Evolutionary conservation across 2,113 vertebrate genomes (phyloP), one percentile per base, ranked within the genome.

Genomic region (Heloderma charlesbogerti): DNA sequence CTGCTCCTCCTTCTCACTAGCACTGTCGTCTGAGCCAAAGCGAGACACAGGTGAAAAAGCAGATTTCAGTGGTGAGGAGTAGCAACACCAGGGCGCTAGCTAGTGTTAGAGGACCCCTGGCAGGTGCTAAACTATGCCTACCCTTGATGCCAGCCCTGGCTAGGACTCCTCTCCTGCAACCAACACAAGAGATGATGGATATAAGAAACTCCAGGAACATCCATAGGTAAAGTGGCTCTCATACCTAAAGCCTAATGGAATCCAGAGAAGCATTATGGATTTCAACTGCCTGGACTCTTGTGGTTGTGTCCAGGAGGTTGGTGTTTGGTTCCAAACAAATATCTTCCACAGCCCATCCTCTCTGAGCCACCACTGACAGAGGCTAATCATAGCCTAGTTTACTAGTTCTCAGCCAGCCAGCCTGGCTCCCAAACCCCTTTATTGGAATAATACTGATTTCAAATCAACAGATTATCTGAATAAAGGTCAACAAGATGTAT

Each of bases 401-500:
- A 13, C 48, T 27, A 72, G 34, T 18, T 25, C 10, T 74, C 48
- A 60, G 37, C 2, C 71, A 25, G 6, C n/a, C 72, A 60, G 63
- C 40, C 13, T 31, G 40, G 1, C 51, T 60, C 13, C 18, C 60
- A 88, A 80, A 51, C 4, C 6, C 43, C 3, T 1, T 78, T 60
- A 22, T 8, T 78, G 74, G 16, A 67, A 80, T 69, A 79, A 51
- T 4, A 67, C 60, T 82, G 93, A 84, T 92, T 81, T 81, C 43
- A n/a, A 63, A 0, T 0, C 3, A 0, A 0, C 72, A 31, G 63
- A 80, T 89, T 93, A 87, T 79, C 78, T 60, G 15, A 69, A 92
- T 84, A 69, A 91, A 37, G 91, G 31, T 54, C 88, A 72, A 87
- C 80, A 72, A 34, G 92, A 31, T 93, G 78, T 13, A 0, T 9